Base-by-base conservation (phyloP, 2,797 vertebrate species). In the Hippoglossus hippoglossus region DNA sequence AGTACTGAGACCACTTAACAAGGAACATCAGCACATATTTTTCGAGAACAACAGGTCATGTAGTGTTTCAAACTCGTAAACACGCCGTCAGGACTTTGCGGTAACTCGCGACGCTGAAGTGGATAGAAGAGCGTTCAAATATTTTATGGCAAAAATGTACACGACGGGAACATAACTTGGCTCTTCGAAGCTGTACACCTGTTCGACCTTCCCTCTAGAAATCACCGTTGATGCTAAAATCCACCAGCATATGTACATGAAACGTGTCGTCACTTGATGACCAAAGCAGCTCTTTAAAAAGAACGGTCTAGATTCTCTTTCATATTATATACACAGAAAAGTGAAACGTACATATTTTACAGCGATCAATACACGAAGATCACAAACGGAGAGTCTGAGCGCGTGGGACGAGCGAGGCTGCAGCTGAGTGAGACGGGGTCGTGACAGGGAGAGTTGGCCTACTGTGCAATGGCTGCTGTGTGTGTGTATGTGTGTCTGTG, bases 301-400 rank as follows among this genome's bases (percentile, higher is more conserved):
- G 82, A 91, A 84, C 56, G 62, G 70, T 84, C 80, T 89, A 88
- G 89, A 87, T 79, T 85, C 59, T 46, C 92, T 79, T 85, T 87
- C 64, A 79, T 89, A 90, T 83, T 93, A 94, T 93, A 81, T 95
- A 94, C 93, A 95, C 84, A 44, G 12, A 85, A 88, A 84, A 86
- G 86, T 86, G 74, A 91, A 93, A 90, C 82, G 11, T 92, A 93
- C 91, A 75, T 92, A 93, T 90, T 87, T 89, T 94, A 93, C 93
- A 94, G 86, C 93, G 89, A 93, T 89, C 90, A 95, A 91, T 75
- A 89, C 90, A 93, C 92, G 89, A 24, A 92, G 76, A 89, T 92
- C 91, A 94, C 91, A 86, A 92, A 91, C 6, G 82, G 73, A 86
- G 73, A 89, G 90, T 91, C 86, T 86, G 76, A 60, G 71, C 72